A percentile compares a stretch with the other conserved stretches of the same genome.
phyloP scores from a whole-genome alignment of 2,888 invertebrate genomes.

The Polyommatus icarus region DNA sequence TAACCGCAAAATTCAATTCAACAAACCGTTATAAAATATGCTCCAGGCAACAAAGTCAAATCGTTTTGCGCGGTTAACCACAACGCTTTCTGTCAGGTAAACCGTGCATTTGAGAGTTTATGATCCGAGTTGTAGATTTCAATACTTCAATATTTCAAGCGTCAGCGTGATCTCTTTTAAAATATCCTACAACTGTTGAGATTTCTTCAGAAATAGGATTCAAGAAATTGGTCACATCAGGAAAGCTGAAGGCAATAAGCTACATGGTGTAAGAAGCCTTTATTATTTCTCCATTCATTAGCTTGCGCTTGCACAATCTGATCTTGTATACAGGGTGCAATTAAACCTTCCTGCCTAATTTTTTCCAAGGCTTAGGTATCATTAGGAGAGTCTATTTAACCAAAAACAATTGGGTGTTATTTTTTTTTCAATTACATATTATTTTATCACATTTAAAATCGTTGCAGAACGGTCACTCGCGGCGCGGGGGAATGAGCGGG shows the following conservation, averaged over 20 bases:
- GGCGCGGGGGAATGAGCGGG: too few species aligned
- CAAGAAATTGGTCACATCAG: not conserved
- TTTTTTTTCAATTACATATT: too few species aligned
- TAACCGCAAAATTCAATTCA: conserved; percentile 80
- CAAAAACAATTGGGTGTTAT: too few species aligned
- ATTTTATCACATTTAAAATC: too few species aligned
- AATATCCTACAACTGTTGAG: conserved; percentile 63
- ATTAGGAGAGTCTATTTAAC: too few species aligned
- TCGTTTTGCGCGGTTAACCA: conserved; percentile 77
- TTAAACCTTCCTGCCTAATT: too few species aligned
- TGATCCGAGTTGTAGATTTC: conserved; percentile 58
- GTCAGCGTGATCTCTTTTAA: conserved; percentile 51
- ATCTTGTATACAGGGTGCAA: not conserved
- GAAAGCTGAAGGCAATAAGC: not conserved
- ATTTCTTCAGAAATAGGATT: conserved; percentile 36
- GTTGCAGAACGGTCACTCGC: too few species aligned
- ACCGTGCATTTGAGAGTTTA: conserved; percentile 73
- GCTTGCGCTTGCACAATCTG: too few species aligned
- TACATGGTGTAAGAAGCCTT: too few species aligned
- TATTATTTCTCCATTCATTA: too few species aligned
- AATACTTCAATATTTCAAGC: conserved; percentile 63
- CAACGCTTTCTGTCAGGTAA: conserved; percentile 70
- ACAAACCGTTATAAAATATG: conserved; percentile 78
- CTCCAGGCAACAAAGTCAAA: conserved; percentile 75
- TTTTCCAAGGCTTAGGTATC: too few species aligned